These are phyloP conservation scores for Volucella inflata DNA, from an alignment of 2,888 invertebrate species.

Conservation along the genomic window DNA sequence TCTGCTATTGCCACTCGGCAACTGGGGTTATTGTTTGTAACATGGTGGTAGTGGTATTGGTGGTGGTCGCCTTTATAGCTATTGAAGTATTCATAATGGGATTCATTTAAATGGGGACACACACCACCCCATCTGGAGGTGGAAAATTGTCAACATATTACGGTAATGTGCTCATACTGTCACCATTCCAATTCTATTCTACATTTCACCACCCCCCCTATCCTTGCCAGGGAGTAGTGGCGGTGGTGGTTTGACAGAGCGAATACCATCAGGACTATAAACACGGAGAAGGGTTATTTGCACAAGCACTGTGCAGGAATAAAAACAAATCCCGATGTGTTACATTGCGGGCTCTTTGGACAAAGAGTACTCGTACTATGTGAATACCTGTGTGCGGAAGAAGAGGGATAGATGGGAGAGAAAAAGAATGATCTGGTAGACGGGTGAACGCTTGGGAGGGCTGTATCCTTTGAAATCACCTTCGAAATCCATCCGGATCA, in stretches of 20 bases:
- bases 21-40: conserved; percentile 72
- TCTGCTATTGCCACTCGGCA: too few relatives aligned
- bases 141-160: conserved; percentile 75
- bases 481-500: conserved; percentile 66
- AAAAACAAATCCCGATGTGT: conserved; percentile 65
- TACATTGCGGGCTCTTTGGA: conserved; percentile 63
- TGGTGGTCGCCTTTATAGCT: conserved; percentile 75
- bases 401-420: too few relatives aligned
- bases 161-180: conserved; percentile 69
- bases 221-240: conserved; percentile 3
- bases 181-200: conserved; percentile 11
- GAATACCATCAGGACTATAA: too few relatives aligned
- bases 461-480: conserved; percentile 33
- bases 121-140: conserved; percentile 27
- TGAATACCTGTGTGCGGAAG: too few relatives aligned
- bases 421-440: too few relatives aligned
- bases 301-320: conserved; percentile 47
- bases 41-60: conserved; percentile 57
- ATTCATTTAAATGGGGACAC: conserved; percentile 74
- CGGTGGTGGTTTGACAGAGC: too few relatives aligned
- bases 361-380: conserved; percentile 9
- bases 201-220: neutral
- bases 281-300: conserved; percentile 57
- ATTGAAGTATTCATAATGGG: conserved; percentile 75
- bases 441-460: neutral